These are phyloP conservation scores for Musca domestica DNA, from an alignment of 1,140 invertebrate genomes.

Conservation along the genomic window DNA sequence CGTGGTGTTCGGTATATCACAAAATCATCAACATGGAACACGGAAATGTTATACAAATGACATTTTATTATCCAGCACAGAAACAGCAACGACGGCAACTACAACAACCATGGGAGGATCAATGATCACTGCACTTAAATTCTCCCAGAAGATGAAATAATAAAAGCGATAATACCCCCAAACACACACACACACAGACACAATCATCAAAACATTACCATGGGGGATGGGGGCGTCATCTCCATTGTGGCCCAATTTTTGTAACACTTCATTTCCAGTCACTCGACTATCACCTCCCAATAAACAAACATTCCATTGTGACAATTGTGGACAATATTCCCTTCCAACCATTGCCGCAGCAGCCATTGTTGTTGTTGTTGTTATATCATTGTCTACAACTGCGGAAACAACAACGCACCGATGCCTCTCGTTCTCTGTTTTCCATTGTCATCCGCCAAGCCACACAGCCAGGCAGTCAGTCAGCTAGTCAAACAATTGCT, in stretches of 20 bases:
- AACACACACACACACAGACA: too few species aligned
- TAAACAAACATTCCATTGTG: slow-evolving; percentile 2
- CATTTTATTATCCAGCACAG: neutral
- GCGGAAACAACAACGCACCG: neutral
- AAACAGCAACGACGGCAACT: neutral
- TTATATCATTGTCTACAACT: neutral
- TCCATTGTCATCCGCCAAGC: neutral
- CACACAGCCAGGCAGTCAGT: neutral
- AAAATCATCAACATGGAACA: slow-evolving; percentile 15
- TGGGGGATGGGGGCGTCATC: neutral
- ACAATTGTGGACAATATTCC: neutral
- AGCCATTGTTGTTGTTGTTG: too few species aligned
- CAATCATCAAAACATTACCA: neutral
- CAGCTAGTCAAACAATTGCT: neutral
- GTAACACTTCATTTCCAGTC: neutral
- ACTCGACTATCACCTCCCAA: neutral
- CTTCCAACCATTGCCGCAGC: too few species aligned
- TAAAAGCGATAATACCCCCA: too few species aligned
- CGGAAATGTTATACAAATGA: slow-evolving; percentile 20
- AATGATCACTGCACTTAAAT: slow-evolving; percentile 6
- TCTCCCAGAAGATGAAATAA: too few species aligned
- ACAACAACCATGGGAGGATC: neutral
- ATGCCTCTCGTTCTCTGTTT: too few species aligned
- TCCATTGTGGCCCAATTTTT: neutral
- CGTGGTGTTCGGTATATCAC: neutral